A percentile compares a stretch with the other conserved stretches of the same genome.
These are phyloP conservation scores for Balaeniceps rex DNA, from an alignment of 2,113 vertebrate genomes.

Conservation along the genomic window DNA sequence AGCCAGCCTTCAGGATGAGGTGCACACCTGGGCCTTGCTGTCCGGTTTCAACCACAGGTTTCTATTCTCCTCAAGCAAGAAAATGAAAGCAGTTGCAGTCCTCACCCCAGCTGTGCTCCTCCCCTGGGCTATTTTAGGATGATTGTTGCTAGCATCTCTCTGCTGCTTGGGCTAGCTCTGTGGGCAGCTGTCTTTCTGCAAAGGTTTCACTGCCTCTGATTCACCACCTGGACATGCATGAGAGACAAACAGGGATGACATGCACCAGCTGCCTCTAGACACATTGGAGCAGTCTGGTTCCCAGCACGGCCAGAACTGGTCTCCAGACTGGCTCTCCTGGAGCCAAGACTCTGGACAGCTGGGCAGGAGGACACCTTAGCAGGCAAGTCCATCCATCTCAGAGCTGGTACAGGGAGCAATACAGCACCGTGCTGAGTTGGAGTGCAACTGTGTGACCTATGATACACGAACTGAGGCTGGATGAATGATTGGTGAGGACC, in stretches of 20 bases:
- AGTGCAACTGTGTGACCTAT: neutral
- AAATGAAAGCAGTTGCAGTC: neutral
- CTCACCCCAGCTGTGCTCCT: neutral
- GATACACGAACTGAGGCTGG: neutral
- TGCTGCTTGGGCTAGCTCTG: neutral
- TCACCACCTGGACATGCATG: neutral
- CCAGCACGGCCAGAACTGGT: neutral
- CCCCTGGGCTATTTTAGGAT: neutral
- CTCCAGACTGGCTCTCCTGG: neutral
- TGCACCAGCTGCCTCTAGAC: fast-evolving
- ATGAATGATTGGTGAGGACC: neutral
- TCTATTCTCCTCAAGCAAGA: neutral
- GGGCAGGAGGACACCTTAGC: neutral
- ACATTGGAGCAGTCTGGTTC: neutral
- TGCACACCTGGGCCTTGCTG: neutral
- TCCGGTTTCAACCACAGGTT: slow-evolving; percentile 9
- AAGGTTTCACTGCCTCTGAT: neutral
- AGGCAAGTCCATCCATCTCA: neutral
- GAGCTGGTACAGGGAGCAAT: neutral
- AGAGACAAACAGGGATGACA: neutral
- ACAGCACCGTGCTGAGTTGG: neutral
- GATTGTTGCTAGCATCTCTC: neutral
- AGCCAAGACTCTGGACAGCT: neutral
- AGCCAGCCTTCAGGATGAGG: neutral
- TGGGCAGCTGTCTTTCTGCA: neutral